Conservation (phyloP, 2,888 invertebrate genomes). For the Latheticus oryzae region DNA sequence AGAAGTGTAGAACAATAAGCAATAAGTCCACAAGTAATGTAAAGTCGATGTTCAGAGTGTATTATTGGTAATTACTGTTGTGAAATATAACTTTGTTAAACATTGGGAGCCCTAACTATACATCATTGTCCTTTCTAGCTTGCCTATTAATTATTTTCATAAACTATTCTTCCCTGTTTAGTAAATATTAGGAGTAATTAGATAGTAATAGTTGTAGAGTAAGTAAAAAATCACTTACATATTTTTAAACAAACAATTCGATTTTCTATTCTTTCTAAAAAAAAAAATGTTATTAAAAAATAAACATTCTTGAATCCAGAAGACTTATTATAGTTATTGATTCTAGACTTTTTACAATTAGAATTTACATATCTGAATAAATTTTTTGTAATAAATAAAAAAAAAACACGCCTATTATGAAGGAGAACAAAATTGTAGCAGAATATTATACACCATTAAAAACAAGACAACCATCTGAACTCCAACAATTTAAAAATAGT, state of each 20-base stretch:
- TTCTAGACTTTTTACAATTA: slow-evolving; percentile 28
- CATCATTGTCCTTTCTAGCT: slow-evolving; percentile 22
- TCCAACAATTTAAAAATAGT: too few species aligned
- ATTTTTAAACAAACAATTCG: slow-evolving; percentile 24
- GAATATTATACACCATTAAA: too few species aligned
- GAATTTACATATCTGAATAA: slow-evolving; percentile 21
- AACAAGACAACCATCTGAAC: too few species aligned
- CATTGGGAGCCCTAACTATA: too few species aligned
- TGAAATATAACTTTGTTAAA: too few species aligned
- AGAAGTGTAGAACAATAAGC: too few species aligned
- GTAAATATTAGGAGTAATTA: slow-evolving; percentile 29
- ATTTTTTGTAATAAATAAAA: slow-evolving; percentile 15
- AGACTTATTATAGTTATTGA: slow-evolving; percentile 18
- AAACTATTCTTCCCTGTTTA: slow-evolving; percentile 29
- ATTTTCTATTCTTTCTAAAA: slow-evolving; percentile 26
- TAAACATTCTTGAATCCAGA: slow-evolving; percentile 14
- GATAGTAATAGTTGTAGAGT: slow-evolving; percentile 24
- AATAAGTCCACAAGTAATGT: too few species aligned
- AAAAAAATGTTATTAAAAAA: neutral
- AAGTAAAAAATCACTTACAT: slow-evolving; percentile 17
- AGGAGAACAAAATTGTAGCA: too few species aligned
- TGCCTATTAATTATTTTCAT: slow-evolving; percentile 27
- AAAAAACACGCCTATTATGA: too few species aligned
- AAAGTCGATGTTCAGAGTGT: too few species aligned
- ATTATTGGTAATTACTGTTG: too few species aligned